Conservation (phyloP, 2,888 invertebrate species). For the Polydesmus complanatus region DNA sequence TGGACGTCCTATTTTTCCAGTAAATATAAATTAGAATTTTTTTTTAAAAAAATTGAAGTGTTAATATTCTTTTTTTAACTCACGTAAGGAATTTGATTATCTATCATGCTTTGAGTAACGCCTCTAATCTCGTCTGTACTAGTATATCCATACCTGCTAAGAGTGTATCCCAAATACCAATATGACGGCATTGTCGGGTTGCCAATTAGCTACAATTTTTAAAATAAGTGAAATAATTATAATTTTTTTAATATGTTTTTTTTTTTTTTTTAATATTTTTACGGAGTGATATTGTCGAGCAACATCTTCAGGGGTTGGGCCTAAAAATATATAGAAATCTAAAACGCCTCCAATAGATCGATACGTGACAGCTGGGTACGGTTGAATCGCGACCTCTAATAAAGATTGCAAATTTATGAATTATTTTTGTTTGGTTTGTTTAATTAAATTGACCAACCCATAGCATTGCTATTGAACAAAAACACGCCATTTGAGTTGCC, state of each 20-base stretch:
- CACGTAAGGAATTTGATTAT: constrained; percentile 32
- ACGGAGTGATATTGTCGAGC: constrained; percentile 47
- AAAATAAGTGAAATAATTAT: not conserved
- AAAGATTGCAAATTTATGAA: not conserved
- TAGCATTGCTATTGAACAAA: constrained; percentile 16
- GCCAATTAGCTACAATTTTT: constrained; percentile 44
- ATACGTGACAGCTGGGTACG: constrained; percentile 65
- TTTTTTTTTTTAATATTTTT: no score
- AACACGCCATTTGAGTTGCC: constrained; percentile 16
- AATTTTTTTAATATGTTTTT: not conserved
- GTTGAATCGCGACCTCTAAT: constrained; percentile 73
- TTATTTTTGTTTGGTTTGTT: not conserved
- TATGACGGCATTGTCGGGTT: constrained; percentile 69
- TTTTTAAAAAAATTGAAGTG: no score
- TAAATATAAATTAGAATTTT: no score
- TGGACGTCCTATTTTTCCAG: constrained; percentile 25
- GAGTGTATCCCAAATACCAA: constrained; percentile 77
- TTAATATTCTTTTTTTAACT: constrained; percentile 17
- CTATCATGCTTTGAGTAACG: constrained; percentile 28
- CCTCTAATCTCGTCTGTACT: constrained; percentile 21
- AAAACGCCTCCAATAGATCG: constrained; percentile 67
- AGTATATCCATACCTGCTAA: constrained; percentile 46
- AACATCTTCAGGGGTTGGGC: constrained; percentile 52
- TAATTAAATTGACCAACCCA: constrained; percentile 12
- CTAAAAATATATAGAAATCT: constrained; percentile 62